Evolutionary conservation across 2,888 invertebrate genomes (phyloP), one percentile per base, ranked within the genome.

Genomic region (Trachelus troglodyta): DNA sequence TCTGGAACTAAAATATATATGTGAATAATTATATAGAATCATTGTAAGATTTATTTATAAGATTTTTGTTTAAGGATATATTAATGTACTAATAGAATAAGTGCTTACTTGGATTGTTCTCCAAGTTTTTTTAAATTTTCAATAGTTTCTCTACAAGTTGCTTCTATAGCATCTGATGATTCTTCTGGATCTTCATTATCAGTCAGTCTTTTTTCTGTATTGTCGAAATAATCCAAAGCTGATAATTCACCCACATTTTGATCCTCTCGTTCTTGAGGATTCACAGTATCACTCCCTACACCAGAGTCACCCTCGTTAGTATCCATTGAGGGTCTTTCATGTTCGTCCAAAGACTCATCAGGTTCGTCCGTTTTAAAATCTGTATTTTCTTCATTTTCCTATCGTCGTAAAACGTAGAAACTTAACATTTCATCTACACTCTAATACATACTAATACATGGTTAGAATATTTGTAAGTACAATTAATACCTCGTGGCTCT

Each of bases 211-310:
- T 87, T 88, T 15, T 88, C 88, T 3, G 87, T 77, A 82, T 83
- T 87, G 73, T 89, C 73, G 9, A 76, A 56, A 15, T 69, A 40
- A n/a, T 78, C 78, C 11, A 83, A 79, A 30, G 81, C 78, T 69
- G 88, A 89, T 74, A 89, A 78, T 76, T 91, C 91, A 73, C 91
- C 91, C 23, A 89, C 87, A 82, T 89, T 89, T 81, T 91, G 90
- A 84, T 91, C 91, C 73, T 91, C 91, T 78, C 85, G 88, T 74
- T 91, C 91, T n/a, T 86, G 84, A 31, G 89, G 89, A 86, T 91
- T 91, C 75, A 89, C 89, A 87, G 90, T 90, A 85, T 91, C 91
- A 84, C 91, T 91, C 31, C 91, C 91, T 81, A 91, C 91, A n/a
- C 91, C 91, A 12, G 91, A 91, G 81, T 91, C 91, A 35, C 88